phyloP scores from a whole-genome alignment of 1,140 invertebrate species.

The Saccostrea echinata region DNA sequence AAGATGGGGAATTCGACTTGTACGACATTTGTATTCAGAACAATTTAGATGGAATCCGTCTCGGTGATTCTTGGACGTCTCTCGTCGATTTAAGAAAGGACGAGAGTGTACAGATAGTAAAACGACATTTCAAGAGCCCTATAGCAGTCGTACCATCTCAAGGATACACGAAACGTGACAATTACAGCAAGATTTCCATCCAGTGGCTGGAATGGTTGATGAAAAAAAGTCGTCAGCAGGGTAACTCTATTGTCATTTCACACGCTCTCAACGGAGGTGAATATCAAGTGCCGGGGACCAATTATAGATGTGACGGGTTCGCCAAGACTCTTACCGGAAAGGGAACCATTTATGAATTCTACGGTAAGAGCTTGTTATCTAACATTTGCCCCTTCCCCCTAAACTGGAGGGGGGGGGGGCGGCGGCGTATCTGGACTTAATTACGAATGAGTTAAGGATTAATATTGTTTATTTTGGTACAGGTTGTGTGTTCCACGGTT shows the following conservation, averaged over 20 bases:
- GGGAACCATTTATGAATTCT: conserved; percentile 59
- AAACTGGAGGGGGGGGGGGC: neutral
- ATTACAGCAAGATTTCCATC: too few species aligned
- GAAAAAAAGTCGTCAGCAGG: neutral
- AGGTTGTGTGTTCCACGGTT: conserved; percentile 66
- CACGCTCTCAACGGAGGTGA: conserved; percentile 57
- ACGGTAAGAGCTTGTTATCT: conserved; percentile 46
- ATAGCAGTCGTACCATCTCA: too few species aligned
- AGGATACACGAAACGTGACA: too few species aligned
- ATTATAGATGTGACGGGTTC: conserved; percentile 59
- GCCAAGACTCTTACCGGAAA: conserved; percentile 32
- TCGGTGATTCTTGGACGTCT: neutral
- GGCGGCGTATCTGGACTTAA: too few species aligned
- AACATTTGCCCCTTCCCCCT: neutral
- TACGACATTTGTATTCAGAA: neutral
- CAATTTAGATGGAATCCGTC: neutral
- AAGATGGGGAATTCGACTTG: neutral
- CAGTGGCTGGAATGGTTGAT: too few species aligned
- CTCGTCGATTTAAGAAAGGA: neutral
- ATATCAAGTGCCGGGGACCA: conserved; percentile 22
- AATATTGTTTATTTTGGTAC: conserved; percentile 22
- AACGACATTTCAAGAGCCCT: neutral
- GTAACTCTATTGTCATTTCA: neutral
- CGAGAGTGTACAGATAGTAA: neutral
- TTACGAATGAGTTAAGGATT: neutral